A percentile compares a stretch with the other conserved stretches of the same genome.
These are phyloP conservation scores for Casuarius casuarius DNA, from an alignment of 2,113 vertebrate species.

Conservation along the genomic window DNA sequence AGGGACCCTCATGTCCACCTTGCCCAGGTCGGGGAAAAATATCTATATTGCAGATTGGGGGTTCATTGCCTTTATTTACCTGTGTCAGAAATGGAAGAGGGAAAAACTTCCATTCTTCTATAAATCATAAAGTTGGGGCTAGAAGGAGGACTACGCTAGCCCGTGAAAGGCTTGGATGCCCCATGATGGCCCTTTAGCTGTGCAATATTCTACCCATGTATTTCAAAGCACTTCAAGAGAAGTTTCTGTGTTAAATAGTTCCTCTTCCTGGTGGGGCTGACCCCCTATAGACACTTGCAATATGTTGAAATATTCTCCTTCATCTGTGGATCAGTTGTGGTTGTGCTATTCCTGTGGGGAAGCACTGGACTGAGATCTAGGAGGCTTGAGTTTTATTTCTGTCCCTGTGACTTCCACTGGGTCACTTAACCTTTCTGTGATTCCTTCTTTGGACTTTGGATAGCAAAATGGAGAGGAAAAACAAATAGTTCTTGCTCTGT, in stretches of 20 bases:
- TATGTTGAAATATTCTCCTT: background rate
- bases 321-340: background rate
- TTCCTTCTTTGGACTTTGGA: background rate
- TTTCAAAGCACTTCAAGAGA: background rate
- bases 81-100: background rate
- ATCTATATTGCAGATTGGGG: too few species aligned
- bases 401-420: background rate
- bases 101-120: background rate
- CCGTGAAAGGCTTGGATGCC: background rate
- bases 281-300: background rate
- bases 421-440: background rate
- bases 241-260: background rate
- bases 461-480: background rate
- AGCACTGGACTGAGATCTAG: background rate
- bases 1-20: background rate
- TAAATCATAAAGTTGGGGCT: background rate
- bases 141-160: background rate
- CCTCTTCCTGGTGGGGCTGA: background rate
- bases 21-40: background rate
- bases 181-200: too few species aligned
- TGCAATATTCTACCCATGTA: background rate
- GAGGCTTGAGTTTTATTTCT: background rate
- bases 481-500: background rate
- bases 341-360: background rate
- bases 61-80: background rate